A percentile compares a stretch with the other conserved stretches of the same genome.
Conservation (phyloP, 37 sponge, comb jelly and placozoan species). For the Cladorhizidae sp. region DNA sequence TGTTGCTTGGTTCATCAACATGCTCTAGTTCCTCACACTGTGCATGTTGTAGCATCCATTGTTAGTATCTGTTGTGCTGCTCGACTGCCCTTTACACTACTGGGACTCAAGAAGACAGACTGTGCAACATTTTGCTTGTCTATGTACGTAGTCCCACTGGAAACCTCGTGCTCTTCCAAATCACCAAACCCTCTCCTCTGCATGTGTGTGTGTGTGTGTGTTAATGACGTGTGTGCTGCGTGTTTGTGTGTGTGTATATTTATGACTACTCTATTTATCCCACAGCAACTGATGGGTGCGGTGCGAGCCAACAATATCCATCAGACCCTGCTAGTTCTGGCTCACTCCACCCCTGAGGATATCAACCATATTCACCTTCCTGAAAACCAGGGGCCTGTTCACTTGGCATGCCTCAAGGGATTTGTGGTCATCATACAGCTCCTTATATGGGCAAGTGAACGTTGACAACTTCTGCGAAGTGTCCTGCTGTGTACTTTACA, state of each 20-base stretch:
- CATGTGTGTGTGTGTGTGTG: no score
- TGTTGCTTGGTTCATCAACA: no score
- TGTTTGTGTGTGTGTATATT: background rate
- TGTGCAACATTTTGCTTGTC: no score
- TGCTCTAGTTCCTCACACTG: no score
- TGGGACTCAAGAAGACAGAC: no score
- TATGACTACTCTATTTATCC: background rate
- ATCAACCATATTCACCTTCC: constrained; percentile 58
- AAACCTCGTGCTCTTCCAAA: no score
- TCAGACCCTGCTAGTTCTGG: constrained; percentile 32
- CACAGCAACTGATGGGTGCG: constrained; percentile 9
- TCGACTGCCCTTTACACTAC: no score
- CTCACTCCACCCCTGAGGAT: constrained; percentile 64
- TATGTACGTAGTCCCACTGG: no score
- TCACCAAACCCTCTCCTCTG: no score
- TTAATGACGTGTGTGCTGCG: no score
- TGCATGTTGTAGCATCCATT: no score
- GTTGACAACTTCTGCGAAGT: background rate
- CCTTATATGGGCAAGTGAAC: constrained; percentile 69
- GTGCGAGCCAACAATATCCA: constrained; percentile 11
- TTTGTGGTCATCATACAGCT: constrained; percentile 53
- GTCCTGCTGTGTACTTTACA: background rate
- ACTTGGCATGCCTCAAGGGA: constrained; percentile 63
- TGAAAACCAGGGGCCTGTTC: constrained; percentile 40
- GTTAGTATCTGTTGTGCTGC: no score